Conservation (phyloP, 2,113 vertebrate species). For the Embiotoca jacksoni region DNA sequence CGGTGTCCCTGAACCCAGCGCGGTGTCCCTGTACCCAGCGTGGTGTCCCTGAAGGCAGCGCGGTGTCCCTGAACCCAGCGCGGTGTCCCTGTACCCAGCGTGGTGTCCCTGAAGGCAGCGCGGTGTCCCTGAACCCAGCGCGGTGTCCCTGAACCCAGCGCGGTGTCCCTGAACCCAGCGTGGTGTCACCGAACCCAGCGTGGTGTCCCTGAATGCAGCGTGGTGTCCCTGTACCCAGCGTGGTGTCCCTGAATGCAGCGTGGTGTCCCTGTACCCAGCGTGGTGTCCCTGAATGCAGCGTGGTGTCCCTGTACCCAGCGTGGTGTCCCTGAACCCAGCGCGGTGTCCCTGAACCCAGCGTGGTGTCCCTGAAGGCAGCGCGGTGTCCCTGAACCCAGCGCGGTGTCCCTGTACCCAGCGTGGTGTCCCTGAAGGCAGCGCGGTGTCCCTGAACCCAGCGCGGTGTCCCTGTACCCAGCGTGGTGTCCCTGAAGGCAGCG, state of each 20-base stretch:
- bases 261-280: too few species aligned
- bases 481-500: neutral
- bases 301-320: neutral
- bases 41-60: constrained; percentile 33
- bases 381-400: neutral
- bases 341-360: constrained; percentile 29
- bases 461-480: too few species aligned
- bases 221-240: too few species aligned
- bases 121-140: constrained; percentile 29
- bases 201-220: constrained; percentile 26
- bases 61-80: too few species aligned
- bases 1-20: neutral
- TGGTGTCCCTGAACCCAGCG: constrained; percentile 26
- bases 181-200: neutral
- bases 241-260: constrained; percentile 34
- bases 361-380: too few species aligned
- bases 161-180: too few species aligned
- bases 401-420: constrained; percentile 27
- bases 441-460: too few species aligned
- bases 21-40: constrained; percentile 27
- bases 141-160: constrained; percentile 32
- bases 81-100: too few species aligned
- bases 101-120: neutral
- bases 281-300: too few species aligned
- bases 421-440: constrained; percentile 33